Evolutionary conservation across 2,113 vertebrate species (phyloP).

Genomic region (Cryptoleucopteryx plumbea): DNA sequence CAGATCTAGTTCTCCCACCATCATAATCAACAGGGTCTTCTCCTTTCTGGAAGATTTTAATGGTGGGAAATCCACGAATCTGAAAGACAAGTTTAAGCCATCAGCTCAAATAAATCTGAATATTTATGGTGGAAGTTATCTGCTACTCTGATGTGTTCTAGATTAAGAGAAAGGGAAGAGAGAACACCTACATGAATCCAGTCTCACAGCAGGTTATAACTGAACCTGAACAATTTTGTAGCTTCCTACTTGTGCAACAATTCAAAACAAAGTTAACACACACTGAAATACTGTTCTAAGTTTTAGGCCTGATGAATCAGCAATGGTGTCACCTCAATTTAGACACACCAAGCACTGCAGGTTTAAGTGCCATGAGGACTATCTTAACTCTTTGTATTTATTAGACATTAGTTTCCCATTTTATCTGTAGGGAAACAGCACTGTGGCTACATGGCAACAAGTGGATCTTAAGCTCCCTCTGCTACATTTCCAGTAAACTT

Average conservation of each 20-base stretch:
- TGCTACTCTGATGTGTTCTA: not conserved
- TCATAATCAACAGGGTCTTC: conserved; percentile 91
- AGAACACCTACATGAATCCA: fast-evolving
- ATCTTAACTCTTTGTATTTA: not conserved
- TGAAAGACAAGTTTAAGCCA: conserved; percentile 52
- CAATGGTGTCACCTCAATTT: not conserved
- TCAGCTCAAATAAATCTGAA: not conserved
- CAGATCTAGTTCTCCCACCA: conserved; percentile 85
- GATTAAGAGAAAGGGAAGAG: not conserved
- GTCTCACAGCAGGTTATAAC: not conserved
- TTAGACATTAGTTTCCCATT: not conserved
- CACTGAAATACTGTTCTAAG: not conserved
- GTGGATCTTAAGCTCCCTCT: not conserved
- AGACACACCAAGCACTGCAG: not conserved
- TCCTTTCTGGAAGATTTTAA: conserved; percentile 96
- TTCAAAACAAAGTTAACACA: not conserved
- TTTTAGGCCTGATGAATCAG: not conserved
- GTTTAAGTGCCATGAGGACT: not conserved
- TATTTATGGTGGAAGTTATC: not conserved
- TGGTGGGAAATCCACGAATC: conserved; percentile 93
- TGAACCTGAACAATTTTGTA: not conserved
- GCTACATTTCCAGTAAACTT: not conserved
- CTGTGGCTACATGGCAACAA: not conserved
- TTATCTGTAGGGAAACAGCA: not conserved
- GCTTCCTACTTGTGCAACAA: not conserved